Evolutionary conservation across 2,888 invertebrate genomes (phyloP), one percentile per base, ranked within the genome.

Genomic region (Arenicola marina): DNA sequence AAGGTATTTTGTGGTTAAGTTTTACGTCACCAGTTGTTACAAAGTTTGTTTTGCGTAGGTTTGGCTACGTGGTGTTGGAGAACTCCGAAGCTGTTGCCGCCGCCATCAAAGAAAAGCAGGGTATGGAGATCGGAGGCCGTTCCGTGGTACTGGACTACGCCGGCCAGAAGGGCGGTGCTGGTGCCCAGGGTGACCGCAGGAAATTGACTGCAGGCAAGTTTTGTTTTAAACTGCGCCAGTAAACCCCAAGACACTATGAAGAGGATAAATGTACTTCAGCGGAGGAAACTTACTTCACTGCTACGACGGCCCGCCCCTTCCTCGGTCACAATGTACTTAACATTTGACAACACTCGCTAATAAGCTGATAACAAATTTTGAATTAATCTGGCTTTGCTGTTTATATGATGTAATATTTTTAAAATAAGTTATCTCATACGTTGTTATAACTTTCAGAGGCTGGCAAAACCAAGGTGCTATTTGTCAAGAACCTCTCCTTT

Each of bases 11-110:
- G n/a, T n/a, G n/a, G n/a, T n/a, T n/a, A n/a, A n/a, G n/a, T n/a
- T n/a, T n/a, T n/a, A n/a, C n/a, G n/a, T n/a, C n/a, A n/a, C n/a
- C n/a, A n/a, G n/a, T n/a, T n/a, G n/a, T n/a, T n/a, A n/a, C n/a
- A n/a, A 75, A 38, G 11, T 38, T 31, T 43, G 3, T 34, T 28
- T 11, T 58, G 32, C 62, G 2, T 59, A 78, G 78, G 57, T 76
- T 76, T 75, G 77, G 72, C 4, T 78, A 76, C 70, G 73, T 77
- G 4, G 77, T 77, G 59, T 78, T 73, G 61, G 66, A 70, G 4
- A 51, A 65, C 46, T 66, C 73, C 0, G 76, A 76, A 1, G 74
- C 66, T 4, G 78, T 76, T 18, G 65, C 75, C 32, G 65, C 62
- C 26, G 76, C 77, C 0, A 71, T 63, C 51, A 66, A 73, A 26